Conservation (phyloP, 2,797 vertebrate genomes). For the Lacerta viridis region DNA sequence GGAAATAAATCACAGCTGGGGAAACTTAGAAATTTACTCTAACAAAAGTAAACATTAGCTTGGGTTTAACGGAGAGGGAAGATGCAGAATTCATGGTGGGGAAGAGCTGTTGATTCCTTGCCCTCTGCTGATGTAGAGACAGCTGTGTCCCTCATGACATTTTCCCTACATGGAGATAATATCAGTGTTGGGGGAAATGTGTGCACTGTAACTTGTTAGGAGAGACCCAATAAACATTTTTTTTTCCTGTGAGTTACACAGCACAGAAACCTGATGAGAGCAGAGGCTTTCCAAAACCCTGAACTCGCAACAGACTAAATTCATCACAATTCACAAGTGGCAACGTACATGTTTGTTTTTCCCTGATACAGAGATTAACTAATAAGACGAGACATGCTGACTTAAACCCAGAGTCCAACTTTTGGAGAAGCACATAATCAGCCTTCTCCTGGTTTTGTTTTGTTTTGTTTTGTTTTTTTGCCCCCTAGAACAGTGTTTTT, state of each 20-base stretch:
- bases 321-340: background rate
- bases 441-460: too few species aligned
- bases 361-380: background rate
- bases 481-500: background rate
- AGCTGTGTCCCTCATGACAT: background rate
- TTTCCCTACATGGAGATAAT: background rate
- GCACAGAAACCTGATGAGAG: background rate
- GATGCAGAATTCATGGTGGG: background rate
- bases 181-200: background rate
- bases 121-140: background rate
- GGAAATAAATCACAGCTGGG: background rate
- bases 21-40: slow-evolving; percentile 31
- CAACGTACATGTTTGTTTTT: background rate
- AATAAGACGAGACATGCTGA: background rate
- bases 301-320: background rate
- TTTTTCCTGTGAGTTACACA: background rate
- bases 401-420: background rate
- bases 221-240: background rate
- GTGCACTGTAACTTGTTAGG: background rate
- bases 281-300: background rate
- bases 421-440: background rate
- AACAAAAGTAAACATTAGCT: slow-evolving; percentile 31
- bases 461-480: background rate
- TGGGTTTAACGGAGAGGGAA: background rate
- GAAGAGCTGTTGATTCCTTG: background rate